A percentile compares a stretch with the other conserved stretches of the same genome.
Evolutionary conservation across 2,797 vertebrate species (phyloP).

Genomic region (Rhinoraja longicauda): DNA sequence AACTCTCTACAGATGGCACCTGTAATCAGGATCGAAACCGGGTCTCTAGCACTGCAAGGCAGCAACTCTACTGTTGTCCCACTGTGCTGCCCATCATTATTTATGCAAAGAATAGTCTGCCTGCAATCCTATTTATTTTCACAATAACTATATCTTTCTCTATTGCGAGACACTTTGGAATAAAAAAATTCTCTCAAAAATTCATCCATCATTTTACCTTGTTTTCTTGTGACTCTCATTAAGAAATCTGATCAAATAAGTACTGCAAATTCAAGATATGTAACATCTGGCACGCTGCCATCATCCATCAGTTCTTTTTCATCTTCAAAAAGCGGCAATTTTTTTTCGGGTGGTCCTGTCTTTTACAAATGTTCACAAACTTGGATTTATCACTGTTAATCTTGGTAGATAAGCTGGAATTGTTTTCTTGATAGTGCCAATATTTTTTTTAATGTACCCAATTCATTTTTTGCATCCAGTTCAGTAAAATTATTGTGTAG

Average conservation of each 20-base stretch:
- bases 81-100: neutral
- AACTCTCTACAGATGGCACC: too few species aligned
- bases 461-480: too few species aligned
- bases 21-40: too few species aligned
- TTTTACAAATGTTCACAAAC: neutral
- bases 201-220: neutral
- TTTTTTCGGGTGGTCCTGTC: neutral
- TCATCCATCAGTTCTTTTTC: constrained; percentile 27
- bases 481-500: too few species aligned
- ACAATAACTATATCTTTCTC: neutral
- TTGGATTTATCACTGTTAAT: constrained; percentile 9
- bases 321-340: neutral
- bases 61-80: too few species aligned
- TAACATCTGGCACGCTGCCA: neutral
- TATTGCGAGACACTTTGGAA: neutral
- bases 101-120: neutral
- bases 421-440: neutral
- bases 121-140: neutral
- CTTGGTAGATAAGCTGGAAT: neutral
- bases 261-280: neutral
- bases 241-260: neutral
- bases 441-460: neutral
- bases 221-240: neutral
- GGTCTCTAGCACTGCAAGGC: too few species aligned
- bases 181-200: neutral